phyloP scores from a whole-genome alignment of 2,113 vertebrate species.

The Alligator sinensis region DNA sequence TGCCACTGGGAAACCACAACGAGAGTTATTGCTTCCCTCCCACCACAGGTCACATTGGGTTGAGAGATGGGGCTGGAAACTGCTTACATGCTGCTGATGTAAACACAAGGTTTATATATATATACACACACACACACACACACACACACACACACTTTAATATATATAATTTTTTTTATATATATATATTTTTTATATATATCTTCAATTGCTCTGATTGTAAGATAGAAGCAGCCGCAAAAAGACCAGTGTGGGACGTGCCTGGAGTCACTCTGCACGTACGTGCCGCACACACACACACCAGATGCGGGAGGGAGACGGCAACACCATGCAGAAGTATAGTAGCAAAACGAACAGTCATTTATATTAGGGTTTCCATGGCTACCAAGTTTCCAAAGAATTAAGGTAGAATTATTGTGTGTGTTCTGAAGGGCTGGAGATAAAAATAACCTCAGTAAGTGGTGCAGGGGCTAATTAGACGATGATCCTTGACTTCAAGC shows the following conservation, averaged over 20 bases:
- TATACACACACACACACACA: too few species aligned
- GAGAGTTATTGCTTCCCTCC: background rate
- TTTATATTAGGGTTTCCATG: conserved; percentile 71
- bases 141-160: too few species aligned
- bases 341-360: background rate
- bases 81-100: background rate
- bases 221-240: background rate
- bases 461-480: conserved; percentile 37
- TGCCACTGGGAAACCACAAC: background rate
- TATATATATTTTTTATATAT: background rate
- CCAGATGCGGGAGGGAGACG: background rate
- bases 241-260: background rate
- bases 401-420: conserved; percentile 63
- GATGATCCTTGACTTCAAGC: conserved; percentile 17
- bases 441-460: conserved; percentile 72
- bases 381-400: conserved; percentile 63
- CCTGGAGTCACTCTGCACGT: accelerated
- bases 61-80: background rate
- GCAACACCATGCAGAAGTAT: background rate
- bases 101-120: background rate
- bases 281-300: background rate
- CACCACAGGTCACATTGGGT: background rate
- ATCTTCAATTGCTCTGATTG: background rate
- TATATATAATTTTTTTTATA: too few species aligned
- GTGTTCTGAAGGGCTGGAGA: conserved; percentile 55